Base-by-base conservation (phyloP, 2,113 vertebrate genomes). In the Microtus pennsylvanicus region DNA sequence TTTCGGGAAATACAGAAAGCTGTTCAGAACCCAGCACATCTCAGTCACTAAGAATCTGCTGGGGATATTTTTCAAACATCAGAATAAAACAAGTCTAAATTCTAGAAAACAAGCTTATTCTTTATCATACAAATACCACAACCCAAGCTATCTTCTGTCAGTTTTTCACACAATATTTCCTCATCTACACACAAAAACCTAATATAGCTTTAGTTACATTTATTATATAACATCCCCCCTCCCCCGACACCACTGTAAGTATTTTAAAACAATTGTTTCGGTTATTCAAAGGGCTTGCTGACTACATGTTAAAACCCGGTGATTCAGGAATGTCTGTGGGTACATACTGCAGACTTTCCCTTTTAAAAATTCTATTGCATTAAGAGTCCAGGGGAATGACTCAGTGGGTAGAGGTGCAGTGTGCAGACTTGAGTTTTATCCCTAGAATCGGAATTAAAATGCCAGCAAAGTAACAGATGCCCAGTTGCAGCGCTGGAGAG, bases 11-110 rank as follows among this genome's bases (percentile, higher is more conserved):
- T 65, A n/a, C 50, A 65, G 87, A 61, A n/a, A 93, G 38, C 13
- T 19, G 76, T 92, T 87, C 22, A 96, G 82, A 93, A 78, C 70
- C 50, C 74, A 72, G 38, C 22, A 38, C 74, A 33, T 80, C 21
- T 12, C 65, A 30, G n/a, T 86, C 78, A n/a, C 72, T 61, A 92
- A 70, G 52, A 69, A 86, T 81, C 87, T 80, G 45, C 90, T 74
- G 28, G 42, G 47, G 95, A 42, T 70, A 61, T 90, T 95, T 94
- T 87, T 96, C 70, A 93, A 85, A 75, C 55, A 81, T 50, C 58
- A 86, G 76, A 90, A 74, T 24, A 92, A 94, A 95, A 87, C 33
- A 11, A 69, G 17, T 76, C 33, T 67, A 76, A 87, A 69, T 94
- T 94, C 77, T 72, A 87, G 47, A 90, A 87, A 8, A 87, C 87